Evolutionary conservation across 1,140 invertebrate genomes (phyloP).

Genomic region (Calycopis cecrops): DNA sequence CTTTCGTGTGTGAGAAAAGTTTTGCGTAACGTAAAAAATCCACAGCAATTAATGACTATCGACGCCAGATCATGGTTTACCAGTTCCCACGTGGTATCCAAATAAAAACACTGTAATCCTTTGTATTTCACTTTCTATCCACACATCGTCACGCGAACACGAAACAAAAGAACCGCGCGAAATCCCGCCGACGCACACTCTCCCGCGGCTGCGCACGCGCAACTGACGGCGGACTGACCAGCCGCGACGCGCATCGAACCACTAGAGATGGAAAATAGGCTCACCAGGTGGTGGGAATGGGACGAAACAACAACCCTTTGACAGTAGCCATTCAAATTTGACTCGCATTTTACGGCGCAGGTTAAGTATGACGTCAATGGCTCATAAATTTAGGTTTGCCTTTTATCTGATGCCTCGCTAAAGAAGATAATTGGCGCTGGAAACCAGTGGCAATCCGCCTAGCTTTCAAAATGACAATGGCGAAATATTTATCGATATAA

Average conservation of each 20-base stretch:
- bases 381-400: conserved; percentile 34
- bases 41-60: neutral
- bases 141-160: conserved; percentile 8
- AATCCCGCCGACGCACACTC: conserved; percentile 34
- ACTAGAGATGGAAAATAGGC: conserved; percentile 15
- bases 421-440: neutral
- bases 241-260: conserved; percentile 27
- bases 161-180: conserved; percentile 23
- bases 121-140: conserved; percentile 23
- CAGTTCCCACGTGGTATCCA: conserved; percentile 40
- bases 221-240: conserved; percentile 50
- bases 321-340: conserved; percentile 43
- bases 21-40: no score
- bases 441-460: neutral
- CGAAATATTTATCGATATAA: neutral
- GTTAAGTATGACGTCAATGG: conserved; percentile 33
- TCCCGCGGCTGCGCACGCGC: conserved; percentile 47
- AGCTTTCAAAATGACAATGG: neutral
- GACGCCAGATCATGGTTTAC: conserved; percentile 17
- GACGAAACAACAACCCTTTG: conserved; percentile 40
- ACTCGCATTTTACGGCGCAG: conserved; percentile 37
- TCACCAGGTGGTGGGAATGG: neutral
- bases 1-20: no score
- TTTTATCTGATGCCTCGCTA: neutral
- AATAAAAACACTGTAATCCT: conserved; percentile 60